Evolutionary conservation across 2,797 vertebrate species (phyloP), one percentile per base, ranked within the genome.

Genomic region (Cyprinodon diabolis): DNA sequence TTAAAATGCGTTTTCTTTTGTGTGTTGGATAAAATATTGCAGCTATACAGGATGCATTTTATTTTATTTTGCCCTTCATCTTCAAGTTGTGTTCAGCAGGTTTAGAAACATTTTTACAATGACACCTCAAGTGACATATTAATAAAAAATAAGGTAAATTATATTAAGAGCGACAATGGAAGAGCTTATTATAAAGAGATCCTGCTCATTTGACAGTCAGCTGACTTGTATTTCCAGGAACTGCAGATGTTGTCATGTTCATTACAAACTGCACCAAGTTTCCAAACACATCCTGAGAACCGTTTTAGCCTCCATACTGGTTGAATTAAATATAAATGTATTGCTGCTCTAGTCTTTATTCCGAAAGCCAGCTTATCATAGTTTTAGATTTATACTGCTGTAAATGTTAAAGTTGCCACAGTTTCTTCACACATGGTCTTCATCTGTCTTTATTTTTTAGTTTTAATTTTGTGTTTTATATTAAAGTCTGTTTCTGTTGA

Each of bases 221-320:
- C 30, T 80, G 81, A 86, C 69, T 15, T 14, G 13, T 55, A 72
- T 85, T 78, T 87, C 83, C 83, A 69, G 54, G 73, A 81, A 76
- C 12, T 55, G 25, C 48, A 65, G 17, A 25, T 2, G 5, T 1
- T n/a, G 3, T 56, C 62, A 23, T 48, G 0, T 55, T 77, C 47
- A 17, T 2, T 8, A 8, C 17, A 13, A 15, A 19, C 15, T 25
- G 15, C 57, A 75, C 49, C 69, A 1, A 35, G 70, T 82, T 76
- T 74, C 21, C 23, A 55, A 66, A 57, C 40, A 21, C 0, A 21
- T 19, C 9, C 58, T n/a, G 23, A n/a, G 12, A 21, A 35, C 12
- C 4, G 11, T 76, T 77, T 57, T 76, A 30, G 17, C 66, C 43
- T 30, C 1, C 1, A 17, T 11, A 1, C 35, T 57, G 11, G 57